Evolutionary conservation across 2,797 vertebrate genomes (phyloP), one percentile per base, ranked within the genome.

Genomic region (Thalassophryne amazonica): DNA sequence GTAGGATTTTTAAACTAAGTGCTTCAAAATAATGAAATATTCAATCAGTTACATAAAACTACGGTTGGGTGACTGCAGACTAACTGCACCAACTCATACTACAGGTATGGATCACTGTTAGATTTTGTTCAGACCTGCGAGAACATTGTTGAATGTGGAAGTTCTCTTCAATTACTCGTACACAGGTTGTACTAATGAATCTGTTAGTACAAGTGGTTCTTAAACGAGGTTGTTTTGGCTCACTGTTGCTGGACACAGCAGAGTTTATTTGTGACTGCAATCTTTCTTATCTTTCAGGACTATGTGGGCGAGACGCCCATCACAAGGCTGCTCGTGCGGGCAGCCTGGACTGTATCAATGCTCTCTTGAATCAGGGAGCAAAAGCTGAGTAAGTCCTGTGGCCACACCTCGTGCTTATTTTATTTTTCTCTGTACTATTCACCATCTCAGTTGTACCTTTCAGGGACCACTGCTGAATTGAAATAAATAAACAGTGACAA

Each of bases 221-320:
- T n/a, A n/a, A n/a, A n/a, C n/a, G n/a, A n/a, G n/a, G n/a, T n/a
- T 32, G 11, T 48, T 36, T 52, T 46, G 18, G 17, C 12, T 36
- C 7, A 11, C 3, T 66, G 14, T 46, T 52, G 12, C 18, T 45
- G 15, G 32, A 29, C 41, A 13, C 22, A 32, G 5, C 17, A 28
- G 6, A 51, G 18, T 19, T 51, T 4, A n/a, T 52, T 48, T 62
- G 28, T 77, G 73, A 81, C 49, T 14, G 11, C 21, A 35, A 12
- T 43, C 13, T 73, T 41, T 53, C 33, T 84, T 34, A 77, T 70
- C 66, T 45, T 84, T 32, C 81, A 99, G 97, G 97, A 99, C 89
- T 98, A 97, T 93, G 96, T 98, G 90, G 97, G 97, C 54, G 97
- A 99, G 92, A 95, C 95, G 77, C 96, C 97, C 80, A 88, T 99